A percentile compares a stretch with the other conserved stretches of the same genome.
Evolutionary conservation across 53 echinoderm and acorn worm genomes (phyloP).

Genomic region (Echinometra lucunter): DNA sequence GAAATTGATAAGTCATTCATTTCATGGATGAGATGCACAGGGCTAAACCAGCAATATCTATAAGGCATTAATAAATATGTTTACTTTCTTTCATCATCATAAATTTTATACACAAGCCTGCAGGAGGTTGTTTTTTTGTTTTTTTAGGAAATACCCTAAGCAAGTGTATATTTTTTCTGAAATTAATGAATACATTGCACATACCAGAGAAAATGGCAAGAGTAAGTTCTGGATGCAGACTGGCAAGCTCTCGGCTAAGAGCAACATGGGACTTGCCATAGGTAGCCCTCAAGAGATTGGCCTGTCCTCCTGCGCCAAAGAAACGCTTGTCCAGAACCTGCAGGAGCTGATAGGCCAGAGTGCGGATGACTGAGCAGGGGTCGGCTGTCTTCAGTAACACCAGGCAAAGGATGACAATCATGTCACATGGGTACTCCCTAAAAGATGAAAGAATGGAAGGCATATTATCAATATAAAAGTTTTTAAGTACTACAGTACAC

Average conservation of each 20-base stretch:
- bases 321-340: conserved; percentile 95
- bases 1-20: no score
- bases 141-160: no score
- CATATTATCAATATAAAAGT: no score
- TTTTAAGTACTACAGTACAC: no score
- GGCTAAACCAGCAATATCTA: no score
- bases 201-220: conserved; percentile 93
- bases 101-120: no score
- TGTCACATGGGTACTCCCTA: conserved; percentile 96
- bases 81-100: no score
- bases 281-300: conserved; percentile 81
- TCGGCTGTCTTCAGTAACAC: conserved; percentile 96
- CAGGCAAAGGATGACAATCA: conserved; percentile 91
- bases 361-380: conserved; percentile 79
- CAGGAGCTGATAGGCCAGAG: conserved; percentile 89
- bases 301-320: conserved; percentile 76
- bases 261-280: conserved; percentile 93
- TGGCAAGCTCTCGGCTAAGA: conserved; percentile 91
- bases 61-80: no score
- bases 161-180: no score
- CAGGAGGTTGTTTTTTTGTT: no score
- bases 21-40: no score
- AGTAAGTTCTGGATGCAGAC: conserved; percentile 93
- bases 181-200: not conserved
- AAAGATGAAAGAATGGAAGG: not conserved